phyloP scores from a whole-genome alignment of 1,140 invertebrate genomes.

The Aphaenogaster ashmeadi region DNA sequence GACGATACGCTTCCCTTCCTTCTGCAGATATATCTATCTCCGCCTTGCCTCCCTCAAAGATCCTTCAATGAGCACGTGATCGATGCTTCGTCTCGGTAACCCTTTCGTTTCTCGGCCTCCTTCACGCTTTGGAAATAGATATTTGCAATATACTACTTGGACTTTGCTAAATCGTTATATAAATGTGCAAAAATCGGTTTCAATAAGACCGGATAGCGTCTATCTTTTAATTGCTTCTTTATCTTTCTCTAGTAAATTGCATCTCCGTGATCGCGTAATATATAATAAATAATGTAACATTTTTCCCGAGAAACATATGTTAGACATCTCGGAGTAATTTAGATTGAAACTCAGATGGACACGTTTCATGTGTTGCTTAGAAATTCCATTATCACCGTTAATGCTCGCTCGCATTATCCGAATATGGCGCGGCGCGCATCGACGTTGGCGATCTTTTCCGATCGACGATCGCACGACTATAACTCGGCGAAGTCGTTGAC shows the following conservation, averaged over 20 bases:
- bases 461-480: slow-evolving; percentile 48
- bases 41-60: slow-evolving; percentile 61
- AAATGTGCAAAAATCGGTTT: neutral
- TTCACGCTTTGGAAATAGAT: neutral
- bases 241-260: neutral
- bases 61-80: slow-evolving; percentile 60
- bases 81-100: slow-evolving; percentile 35
- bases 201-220: neutral
- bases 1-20: slow-evolving; percentile 70
- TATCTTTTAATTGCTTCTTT: neutral
- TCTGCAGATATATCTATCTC: slow-evolving; percentile 46
- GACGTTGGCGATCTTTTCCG: slow-evolving; percentile 60
- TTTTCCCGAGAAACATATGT: neutral
- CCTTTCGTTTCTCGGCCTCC: neutral
- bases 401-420: slow-evolving; percentile 46
- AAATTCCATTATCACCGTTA: slow-evolving; percentile 52
- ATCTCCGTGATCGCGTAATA: neutral
- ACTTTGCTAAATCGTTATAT: neutral
- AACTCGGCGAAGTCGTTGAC: slow-evolving; percentile 60
- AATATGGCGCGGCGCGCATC: slow-evolving; percentile 45
- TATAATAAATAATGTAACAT: neutral
- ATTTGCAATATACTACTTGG: neutral
- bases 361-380: slow-evolving; percentile 51
- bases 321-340: slow-evolving; percentile 3
- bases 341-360: slow-evolving; percentile 31